phyloP scores from a whole-genome alignment of 2,888 invertebrate species.

The Lucinisca nassula region DNA sequence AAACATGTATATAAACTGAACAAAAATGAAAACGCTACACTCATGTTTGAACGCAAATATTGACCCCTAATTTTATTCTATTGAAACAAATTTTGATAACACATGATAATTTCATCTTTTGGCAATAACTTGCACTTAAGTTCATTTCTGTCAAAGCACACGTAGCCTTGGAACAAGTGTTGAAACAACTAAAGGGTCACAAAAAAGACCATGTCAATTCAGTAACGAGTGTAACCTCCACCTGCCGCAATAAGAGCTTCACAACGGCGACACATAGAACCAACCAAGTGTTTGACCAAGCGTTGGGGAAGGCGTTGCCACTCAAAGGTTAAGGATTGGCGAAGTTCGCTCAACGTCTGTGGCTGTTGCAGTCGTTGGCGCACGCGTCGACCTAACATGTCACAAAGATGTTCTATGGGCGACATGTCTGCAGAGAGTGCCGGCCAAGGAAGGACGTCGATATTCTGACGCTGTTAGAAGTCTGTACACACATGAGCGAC shows the following conservation, averaged over 20 bases:
- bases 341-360: slow-evolving; percentile 30
- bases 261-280: slow-evolving; percentile 49
- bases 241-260: slow-evolving; percentile 32
- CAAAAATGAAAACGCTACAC: slow-evolving; percentile 5
- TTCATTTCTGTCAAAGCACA: not conserved
- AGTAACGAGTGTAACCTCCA: slow-evolving; percentile 9
- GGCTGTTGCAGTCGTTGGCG: slow-evolving; percentile 29
- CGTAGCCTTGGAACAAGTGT: not conserved
- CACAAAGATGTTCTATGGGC: slow-evolving; percentile 1
- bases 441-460: not conserved
- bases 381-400: slow-evolving; percentile 4
- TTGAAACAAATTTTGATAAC: not conserved
- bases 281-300: slow-evolving; percentile 2
- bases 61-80: not conserved
- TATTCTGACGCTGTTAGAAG: slow-evolving; percentile 15
- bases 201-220: not conserved
- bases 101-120: not conserved
- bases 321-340: slow-evolving; percentile 23
- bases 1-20: slow-evolving; percentile 5
- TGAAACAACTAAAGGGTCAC: not conserved
- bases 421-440: slow-evolving; percentile 1
- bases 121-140: not conserved
- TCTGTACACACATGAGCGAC: slow-evolving; percentile 26
- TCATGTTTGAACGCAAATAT: not conserved
- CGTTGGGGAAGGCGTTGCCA: slow-evolving; percentile 40